Percentiles rank a stretch among this genome's conserved stretches.
These are phyloP conservation scores for Sphinx pinastri DNA, from an alignment of 2,888 invertebrate species.

Conservation along the genomic window DNA sequence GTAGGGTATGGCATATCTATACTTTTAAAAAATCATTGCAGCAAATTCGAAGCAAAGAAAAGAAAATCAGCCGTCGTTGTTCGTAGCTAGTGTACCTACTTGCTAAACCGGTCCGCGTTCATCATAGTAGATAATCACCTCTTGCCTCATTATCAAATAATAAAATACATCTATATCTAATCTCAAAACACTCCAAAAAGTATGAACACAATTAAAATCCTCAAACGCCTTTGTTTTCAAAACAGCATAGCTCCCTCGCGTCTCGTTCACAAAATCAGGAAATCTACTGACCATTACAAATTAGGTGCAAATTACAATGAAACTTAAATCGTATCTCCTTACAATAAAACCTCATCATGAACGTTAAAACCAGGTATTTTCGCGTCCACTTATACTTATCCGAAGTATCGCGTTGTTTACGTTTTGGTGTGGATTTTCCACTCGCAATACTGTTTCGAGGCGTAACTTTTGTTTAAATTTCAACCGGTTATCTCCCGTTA, in stretches of 20 bases:
- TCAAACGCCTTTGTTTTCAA: not conserved
- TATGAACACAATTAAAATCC: not conserved
- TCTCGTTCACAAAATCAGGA: not conserved
- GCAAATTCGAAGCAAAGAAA: no score
- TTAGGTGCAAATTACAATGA: slow-evolving; percentile 11
- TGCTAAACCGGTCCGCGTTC: no score
- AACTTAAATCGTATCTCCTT: slow-evolving; percentile 21
- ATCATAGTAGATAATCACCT: not conserved
- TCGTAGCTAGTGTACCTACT: no score
- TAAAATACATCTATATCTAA: not conserved
- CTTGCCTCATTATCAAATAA: no score
- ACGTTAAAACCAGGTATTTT: slow-evolving; percentile 42
- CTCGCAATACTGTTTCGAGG: slow-evolving; percentile 21
- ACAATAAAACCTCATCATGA: slow-evolving; percentile 25
- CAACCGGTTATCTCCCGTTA: slow-evolving; percentile 17
- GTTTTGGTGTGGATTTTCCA: slow-evolving; percentile 28
- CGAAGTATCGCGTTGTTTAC: slow-evolving; percentile 37
- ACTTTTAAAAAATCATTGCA: no score
- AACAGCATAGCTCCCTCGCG: not conserved
- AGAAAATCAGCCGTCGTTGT: no score
- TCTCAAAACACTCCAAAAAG: not conserved
- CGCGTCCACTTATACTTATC: slow-evolving; percentile 43
- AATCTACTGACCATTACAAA: not conserved
- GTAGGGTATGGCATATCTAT: no score
- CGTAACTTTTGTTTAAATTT: slow-evolving; percentile 27